A percentile compares a stretch with the other conserved stretches of the same genome.
phyloP scores from a whole-genome alignment of 2,113 vertebrate genomes.

The Hypocryptadius cinnamomeus region DNA sequence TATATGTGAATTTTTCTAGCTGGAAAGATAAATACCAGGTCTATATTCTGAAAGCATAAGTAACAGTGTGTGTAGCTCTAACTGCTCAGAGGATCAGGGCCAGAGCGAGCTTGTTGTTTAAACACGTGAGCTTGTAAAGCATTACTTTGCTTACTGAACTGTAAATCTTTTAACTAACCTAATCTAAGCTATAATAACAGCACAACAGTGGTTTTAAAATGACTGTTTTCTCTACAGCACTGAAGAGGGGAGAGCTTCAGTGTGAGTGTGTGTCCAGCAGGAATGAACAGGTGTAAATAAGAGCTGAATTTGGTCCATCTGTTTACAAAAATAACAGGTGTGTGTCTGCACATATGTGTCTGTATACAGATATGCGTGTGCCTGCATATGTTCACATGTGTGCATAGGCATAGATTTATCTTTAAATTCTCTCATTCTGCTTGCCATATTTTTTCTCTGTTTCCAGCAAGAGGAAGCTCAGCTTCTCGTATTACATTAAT shows the following conservation, averaged over 20 bases:
- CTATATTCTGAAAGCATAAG: constrained; percentile 26
- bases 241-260: background rate
- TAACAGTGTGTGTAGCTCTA: background rate
- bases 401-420: background rate
- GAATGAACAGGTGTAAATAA: constrained; percentile 16
- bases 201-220: background rate
- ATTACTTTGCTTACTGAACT: constrained; percentile 41
- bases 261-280: background rate
- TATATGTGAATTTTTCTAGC: background rate
- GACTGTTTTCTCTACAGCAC: background rate
- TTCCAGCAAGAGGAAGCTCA: constrained; percentile 56
- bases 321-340: constrained; percentile 7
- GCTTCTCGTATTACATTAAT: constrained; percentile 67
- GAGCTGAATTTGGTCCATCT: constrained; percentile 22
- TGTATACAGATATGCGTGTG: background rate
- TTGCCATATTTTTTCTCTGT: background rate
- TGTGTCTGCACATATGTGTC: background rate
- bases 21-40: background rate
- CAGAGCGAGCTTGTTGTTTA: background rate
- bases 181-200: constrained; percentile 16
- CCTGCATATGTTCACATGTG: background rate
- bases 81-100: constrained; percentile 50
- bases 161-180: constrained; percentile 52
- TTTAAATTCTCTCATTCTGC: background rate
- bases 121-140: constrained; percentile 26